phyloP scores from a whole-genome alignment of 2,113 vertebrate species.

The Platichthys stellatus region DNA sequence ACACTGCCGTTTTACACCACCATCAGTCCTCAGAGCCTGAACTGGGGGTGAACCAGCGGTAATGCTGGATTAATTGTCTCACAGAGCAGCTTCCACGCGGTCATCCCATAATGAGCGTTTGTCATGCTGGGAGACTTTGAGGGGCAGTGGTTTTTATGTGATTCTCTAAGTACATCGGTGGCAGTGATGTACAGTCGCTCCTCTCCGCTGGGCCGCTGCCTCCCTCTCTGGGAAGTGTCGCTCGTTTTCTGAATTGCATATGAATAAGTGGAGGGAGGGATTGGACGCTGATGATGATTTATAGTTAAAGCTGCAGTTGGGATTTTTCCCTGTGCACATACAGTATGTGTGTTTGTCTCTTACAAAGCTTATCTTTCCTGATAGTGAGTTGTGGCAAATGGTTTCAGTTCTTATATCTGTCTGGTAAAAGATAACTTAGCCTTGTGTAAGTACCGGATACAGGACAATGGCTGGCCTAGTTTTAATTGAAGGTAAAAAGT shows the following conservation, averaged over 20 bases:
- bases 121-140: constrained; percentile 38
- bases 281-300: constrained; percentile 64
- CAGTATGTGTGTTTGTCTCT: too few relatives aligned
- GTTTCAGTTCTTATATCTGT: too few relatives aligned
- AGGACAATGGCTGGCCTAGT: not conserved
- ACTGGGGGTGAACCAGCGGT: constrained; percentile 28
- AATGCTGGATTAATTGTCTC: constrained; percentile 48
- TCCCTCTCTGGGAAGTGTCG: constrained; percentile 41
- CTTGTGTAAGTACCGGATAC: too few relatives aligned
- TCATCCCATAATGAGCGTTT: constrained; percentile 19
- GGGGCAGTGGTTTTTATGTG: constrained; percentile 6
- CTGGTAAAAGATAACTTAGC: too few relatives aligned
- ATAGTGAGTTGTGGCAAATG: too few relatives aligned
- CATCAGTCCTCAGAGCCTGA: constrained; percentile 25
- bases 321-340: too few relatives aligned
- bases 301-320: constrained; percentile 46
- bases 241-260: constrained; percentile 59
- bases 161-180: constrained; percentile 25
- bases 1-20: constrained; percentile 3
- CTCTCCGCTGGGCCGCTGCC: constrained; percentile 43
- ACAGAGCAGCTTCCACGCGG: constrained; percentile 16
- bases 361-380: too few relatives aligned
- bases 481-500: not conserved
- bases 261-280: constrained; percentile 49
- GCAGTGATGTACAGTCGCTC: constrained; percentile 36